These are phyloP conservation scores for Melanotus villosus DNA, from an alignment of 2,888 invertebrate species.

Conservation along the genomic window DNA sequence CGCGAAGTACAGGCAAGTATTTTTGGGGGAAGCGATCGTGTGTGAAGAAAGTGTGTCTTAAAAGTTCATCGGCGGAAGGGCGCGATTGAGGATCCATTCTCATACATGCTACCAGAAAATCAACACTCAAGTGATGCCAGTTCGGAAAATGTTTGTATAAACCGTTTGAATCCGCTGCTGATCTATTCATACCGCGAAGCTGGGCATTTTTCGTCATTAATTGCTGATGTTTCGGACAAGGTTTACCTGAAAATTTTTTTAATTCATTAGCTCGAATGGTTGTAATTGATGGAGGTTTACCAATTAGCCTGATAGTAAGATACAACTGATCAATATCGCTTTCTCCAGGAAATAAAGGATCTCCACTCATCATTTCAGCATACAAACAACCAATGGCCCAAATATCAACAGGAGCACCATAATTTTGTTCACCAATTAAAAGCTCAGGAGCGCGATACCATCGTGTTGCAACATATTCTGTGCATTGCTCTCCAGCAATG, in stretches of 20 bases:
- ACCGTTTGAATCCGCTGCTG: slow-evolving; percentile 55
- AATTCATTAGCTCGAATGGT: too few relatives aligned
- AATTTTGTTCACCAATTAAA: slow-evolving; percentile 84
- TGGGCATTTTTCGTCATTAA: slow-evolving; percentile 68
- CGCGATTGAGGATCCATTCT: slow-evolving; percentile 78
- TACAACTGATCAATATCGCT: slow-evolving; percentile 92
- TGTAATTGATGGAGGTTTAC: slow-evolving; percentile 68
- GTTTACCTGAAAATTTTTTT: slow-evolving; percentile 67
- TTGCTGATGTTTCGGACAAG: slow-evolving; percentile 68
- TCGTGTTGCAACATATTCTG: slow-evolving; percentile 91
- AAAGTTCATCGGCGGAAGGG: slow-evolving; percentile 75
- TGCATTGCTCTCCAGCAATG: slow-evolving; percentile 83
- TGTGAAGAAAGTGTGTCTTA: slow-evolving; percentile 77
- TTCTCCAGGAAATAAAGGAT: slow-evolving; percentile 90
- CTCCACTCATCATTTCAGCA: slow-evolving; percentile 89
- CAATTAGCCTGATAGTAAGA: slow-evolving; percentile 84
- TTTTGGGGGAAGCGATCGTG: slow-evolving; percentile 77
- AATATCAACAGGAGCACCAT: slow-evolving; percentile 84
- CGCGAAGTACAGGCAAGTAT: slow-evolving; percentile 77
- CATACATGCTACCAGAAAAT: slow-evolving; percentile 69
- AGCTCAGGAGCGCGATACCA: slow-evolving; percentile 93
- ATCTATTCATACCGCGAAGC: slow-evolving; percentile 66
- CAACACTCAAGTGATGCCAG: slow-evolving; percentile 67
- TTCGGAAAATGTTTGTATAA: slow-evolving; percentile 66
- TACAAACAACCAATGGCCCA: slow-evolving; percentile 91